A percentile compares a stretch with the other conserved stretches of the same genome.
Evolutionary conservation across 1,140 invertebrate genomes (phyloP).

Genomic region (Scaptomyza graminum): DNA sequence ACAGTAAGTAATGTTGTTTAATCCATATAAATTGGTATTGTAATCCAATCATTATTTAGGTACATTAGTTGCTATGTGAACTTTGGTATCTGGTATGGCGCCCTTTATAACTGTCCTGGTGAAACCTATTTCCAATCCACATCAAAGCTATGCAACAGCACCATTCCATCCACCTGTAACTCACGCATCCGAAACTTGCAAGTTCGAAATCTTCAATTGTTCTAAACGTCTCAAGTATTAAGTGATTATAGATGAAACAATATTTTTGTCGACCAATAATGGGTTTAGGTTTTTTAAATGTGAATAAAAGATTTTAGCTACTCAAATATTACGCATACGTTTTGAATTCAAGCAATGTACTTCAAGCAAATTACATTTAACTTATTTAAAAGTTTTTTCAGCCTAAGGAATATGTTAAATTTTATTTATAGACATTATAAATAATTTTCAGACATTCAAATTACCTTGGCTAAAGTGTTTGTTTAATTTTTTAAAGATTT

Average conservation of each 20-base stretch:
- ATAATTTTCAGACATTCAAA: conserved; percentile 49
- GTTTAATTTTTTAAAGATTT: conserved; percentile 57
- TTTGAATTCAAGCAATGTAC: too few relatives aligned
- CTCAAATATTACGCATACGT: too few relatives aligned
- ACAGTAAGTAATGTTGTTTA: conserved; percentile 30
- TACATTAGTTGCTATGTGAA: conserved; percentile 38
- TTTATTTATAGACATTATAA: conserved; percentile 58
- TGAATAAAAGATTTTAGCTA: too few relatives aligned
- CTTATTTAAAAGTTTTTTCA: neutral
- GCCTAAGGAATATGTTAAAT: neutral
- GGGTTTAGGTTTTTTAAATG: too few relatives aligned
- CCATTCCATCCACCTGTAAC: conserved; percentile 42
- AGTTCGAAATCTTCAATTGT: conserved; percentile 7
- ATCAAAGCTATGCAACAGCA: conserved; percentile 11
- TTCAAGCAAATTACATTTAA: too few relatives aligned
- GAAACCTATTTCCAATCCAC: conserved; percentile 51
- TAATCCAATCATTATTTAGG: neutral
- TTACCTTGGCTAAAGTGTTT: conserved; percentile 57
- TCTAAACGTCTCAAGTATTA: neutral
- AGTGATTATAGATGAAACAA: neutral
- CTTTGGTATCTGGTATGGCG: conserved; percentile 15
- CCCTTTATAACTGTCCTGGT: conserved; percentile 48
- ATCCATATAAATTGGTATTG: too few relatives aligned
- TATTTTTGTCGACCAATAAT: neutral
- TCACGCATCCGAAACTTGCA: conserved; percentile 6